Evolutionary conservation across 2,888 invertebrate species (phyloP).

Genomic region (Blera fallax): DNA sequence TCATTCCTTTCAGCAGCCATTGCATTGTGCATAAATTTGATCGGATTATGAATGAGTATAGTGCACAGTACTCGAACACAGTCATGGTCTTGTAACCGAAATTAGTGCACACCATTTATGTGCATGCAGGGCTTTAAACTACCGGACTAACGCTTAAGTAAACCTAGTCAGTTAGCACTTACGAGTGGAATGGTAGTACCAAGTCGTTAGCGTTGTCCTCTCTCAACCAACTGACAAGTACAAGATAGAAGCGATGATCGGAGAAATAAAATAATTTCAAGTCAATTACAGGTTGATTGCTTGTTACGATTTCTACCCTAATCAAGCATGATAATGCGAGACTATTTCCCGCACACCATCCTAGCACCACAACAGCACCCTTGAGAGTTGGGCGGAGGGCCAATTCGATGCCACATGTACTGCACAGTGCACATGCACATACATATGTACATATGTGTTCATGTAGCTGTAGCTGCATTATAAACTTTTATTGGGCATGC

Average conservation of each 20-base stretch:
- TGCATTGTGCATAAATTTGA: conserved; percentile 39
- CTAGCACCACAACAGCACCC: background rate
- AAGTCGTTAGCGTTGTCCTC: too few species aligned
- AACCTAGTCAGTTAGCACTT: background rate
- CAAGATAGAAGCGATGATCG: conserved; percentile 30
- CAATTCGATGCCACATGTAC: conserved; percentile 18
- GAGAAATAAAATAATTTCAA: conserved; percentile 63
- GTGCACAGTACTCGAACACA: background rate
- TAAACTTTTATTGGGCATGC: conserved; percentile 53
- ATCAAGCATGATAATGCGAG: conserved; percentile 58
- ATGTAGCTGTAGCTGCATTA: conserved; percentile 35
- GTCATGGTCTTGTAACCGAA: background rate
- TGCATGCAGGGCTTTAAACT: background rate
- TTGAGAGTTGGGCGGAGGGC: conserved; percentile 2
- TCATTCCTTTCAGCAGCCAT: background rate
- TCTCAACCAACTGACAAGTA: background rate
- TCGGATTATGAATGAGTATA: conserved; percentile 21
- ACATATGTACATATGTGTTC: too few species aligned
- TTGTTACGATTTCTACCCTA: conserved; percentile 61
- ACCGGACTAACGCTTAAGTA: background rate
- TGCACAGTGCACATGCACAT: too few species aligned
- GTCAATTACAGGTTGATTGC: conserved; percentile 66
- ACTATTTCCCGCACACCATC: background rate
- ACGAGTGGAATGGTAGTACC: background rate
- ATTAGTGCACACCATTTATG: background rate